Conservation (phyloP, 2,888 invertebrate species). For the Pterostichus madidus region DNA sequence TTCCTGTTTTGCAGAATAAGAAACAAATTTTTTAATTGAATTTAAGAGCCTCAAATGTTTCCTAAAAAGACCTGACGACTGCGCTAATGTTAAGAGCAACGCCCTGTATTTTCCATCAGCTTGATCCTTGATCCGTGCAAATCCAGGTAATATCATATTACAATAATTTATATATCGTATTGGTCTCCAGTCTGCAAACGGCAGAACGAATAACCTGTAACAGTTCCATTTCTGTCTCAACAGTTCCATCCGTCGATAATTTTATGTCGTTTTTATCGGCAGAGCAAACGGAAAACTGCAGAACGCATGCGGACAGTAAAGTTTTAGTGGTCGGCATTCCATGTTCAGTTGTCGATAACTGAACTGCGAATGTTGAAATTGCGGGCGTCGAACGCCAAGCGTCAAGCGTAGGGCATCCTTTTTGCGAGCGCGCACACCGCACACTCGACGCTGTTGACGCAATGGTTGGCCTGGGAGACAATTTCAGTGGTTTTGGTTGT, state of each 20-base stretch:
- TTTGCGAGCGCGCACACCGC: too few relatives aligned
- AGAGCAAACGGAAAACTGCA: not conserved
- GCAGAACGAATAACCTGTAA: not conserved
- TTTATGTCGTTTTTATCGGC: constrained; percentile 22
- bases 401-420: not conserved
- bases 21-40: too few relatives aligned
- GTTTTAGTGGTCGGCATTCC: constrained; percentile 28
- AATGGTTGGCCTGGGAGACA: not conserved
- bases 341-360: constrained; percentile 37
- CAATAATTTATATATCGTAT: constrained; percentile 15
- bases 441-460: not conserved
- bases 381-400: not conserved
- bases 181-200: not conserved
- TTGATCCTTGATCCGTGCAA: not conserved
- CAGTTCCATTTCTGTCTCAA: not conserved
- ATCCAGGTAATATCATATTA: constrained; percentile 10
- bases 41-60: too few relatives aligned
- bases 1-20: too few relatives aligned
- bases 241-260: not conserved
- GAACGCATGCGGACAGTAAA: constrained; percentile 10
- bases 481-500: not conserved
- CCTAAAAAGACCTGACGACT: too few relatives aligned
- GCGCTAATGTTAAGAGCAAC: too few relatives aligned
- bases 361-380: constrained; percentile 20
- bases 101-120: not conserved